Conservation (phyloP, 2,797 vertebrate species). For the Limnodromus scolopaceus region DNA sequence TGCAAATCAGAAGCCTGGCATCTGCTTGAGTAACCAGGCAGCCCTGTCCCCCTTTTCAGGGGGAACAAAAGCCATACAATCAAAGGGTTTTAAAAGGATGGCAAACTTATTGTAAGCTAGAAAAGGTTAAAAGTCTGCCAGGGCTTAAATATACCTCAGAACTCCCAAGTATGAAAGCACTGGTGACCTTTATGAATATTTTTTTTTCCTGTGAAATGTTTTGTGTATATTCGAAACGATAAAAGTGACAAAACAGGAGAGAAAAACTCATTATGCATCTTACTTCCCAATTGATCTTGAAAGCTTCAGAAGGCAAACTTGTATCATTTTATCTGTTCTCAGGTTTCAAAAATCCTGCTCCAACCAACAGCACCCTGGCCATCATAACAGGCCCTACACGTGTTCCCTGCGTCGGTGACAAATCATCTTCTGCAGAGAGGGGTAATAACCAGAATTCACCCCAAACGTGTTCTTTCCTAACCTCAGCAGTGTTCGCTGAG, state of each 20-base stretch:
- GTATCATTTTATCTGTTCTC: not conserved
- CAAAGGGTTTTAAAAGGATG: slow-evolving; percentile 65
- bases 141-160: slow-evolving; percentile 57
- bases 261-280: not conserved
- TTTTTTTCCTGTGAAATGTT: not conserved
- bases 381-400: not conserved
- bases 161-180: slow-evolving; percentile 6
- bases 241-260: not conserved
- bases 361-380: not conserved
- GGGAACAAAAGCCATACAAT: slow-evolving; percentile 70
- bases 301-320: not conserved
- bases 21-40: slow-evolving; percentile 73
- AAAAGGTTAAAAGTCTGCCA: slow-evolving; percentile 72
- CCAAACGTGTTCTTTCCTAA: not conserved
- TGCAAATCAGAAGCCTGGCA: slow-evolving; percentile 74
- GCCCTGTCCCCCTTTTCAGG: slow-evolving; percentile 69
- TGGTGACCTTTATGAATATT: not conserved
- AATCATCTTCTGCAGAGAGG: not conserved
- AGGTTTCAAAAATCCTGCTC: not conserved
- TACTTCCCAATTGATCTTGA: not conserved
- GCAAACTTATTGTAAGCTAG: slow-evolving; percentile 67
- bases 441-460: not conserved
- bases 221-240: not conserved
- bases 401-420: not conserved
- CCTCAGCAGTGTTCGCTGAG: not conserved